A percentile compares a stretch with the other conserved stretches of the same genome.
phyloP scores from a whole-genome alignment of 2,797 vertebrate species.

The Sebastes hubbsi region DNA sequence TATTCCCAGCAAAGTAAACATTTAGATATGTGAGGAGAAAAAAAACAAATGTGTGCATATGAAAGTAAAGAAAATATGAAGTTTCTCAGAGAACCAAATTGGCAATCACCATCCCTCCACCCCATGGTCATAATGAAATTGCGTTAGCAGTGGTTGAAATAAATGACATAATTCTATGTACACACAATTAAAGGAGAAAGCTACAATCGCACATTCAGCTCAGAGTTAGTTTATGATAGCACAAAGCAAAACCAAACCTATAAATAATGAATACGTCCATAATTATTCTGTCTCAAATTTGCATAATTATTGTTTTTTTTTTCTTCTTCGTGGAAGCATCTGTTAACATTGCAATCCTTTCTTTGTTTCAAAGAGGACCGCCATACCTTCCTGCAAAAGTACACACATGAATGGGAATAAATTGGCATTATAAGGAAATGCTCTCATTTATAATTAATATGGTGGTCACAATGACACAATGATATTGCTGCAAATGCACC shows the following conservation, averaged over 20 bases:
- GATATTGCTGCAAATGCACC: slow-evolving; percentile 69
- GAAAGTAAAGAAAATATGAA: slow-evolving; percentile 82
- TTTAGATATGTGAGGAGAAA: slow-evolving; percentile 61
- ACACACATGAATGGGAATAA: slow-evolving; percentile 71
- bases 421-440: slow-evolving; percentile 72
- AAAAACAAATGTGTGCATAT: slow-evolving; percentile 77
- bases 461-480: slow-evolving; percentile 62
- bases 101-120: slow-evolving; percentile 79
- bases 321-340: slow-evolving; percentile 71
- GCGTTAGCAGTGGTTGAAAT: slow-evolving; percentile 80
- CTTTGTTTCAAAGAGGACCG: slow-evolving; percentile 64
- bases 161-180: slow-evolving; percentile 84
- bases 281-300: slow-evolving; percentile 85
- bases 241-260: slow-evolving; percentile 81
- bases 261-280: slow-evolving; percentile 86
- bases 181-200: slow-evolving; percentile 85
- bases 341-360: slow-evolving; percentile 74
- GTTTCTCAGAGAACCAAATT: slow-evolving; percentile 80
- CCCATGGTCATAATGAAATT: slow-evolving; percentile 83
- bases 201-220: slow-evolving; percentile 78
- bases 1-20: slow-evolving; percentile 77
- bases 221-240: slow-evolving; percentile 82
- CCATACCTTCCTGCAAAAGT: slow-evolving; percentile 66
- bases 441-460: slow-evolving; percentile 78
- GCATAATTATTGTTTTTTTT: slow-evolving; percentile 83